Conservation (phyloP, 2,888 invertebrate genomes). For the Nomada fabriciana region DNA sequence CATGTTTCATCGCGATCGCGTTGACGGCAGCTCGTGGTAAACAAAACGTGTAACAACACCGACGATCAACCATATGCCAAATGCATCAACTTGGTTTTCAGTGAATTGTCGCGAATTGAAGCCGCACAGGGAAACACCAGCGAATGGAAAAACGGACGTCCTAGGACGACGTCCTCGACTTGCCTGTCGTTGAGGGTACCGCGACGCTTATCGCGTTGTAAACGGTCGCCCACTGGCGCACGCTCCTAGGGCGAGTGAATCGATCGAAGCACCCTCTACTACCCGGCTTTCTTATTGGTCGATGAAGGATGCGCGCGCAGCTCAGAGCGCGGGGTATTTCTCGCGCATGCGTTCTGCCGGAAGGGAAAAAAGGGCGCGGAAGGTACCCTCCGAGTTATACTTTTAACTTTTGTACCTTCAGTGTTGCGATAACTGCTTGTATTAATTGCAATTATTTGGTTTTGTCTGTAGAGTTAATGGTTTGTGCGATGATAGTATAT, state of each 20-base stretch:
- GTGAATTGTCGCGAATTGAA: neutral
- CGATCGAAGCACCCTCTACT: conserved; percentile 73
- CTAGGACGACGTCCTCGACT: conserved; percentile 34
- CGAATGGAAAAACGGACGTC: conserved; percentile 24
- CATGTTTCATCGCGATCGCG: conserved; percentile 53
- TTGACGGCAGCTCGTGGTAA: conserved; percentile 13
- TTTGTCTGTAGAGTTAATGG: neutral
- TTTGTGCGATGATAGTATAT: neutral
- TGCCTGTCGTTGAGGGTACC: conserved; percentile 33
- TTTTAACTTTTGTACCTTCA: neutral
- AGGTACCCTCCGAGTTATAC: neutral
- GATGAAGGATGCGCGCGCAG: conserved; percentile 36
- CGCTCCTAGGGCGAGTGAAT: conserved; percentile 61
- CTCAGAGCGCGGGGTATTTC: neutral
- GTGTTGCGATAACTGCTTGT: neutral
- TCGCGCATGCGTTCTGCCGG: conserved; percentile 26
- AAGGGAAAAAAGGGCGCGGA: conserved; percentile 52
- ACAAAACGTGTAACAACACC: conserved; percentile 19
- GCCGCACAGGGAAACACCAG: conserved; percentile 10
- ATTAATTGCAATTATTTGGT: neutral
- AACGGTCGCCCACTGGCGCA: conserved; percentile 61
- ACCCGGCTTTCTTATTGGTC: conserved; percentile 60
- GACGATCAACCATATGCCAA: neutral
- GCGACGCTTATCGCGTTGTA: conserved; percentile 61
- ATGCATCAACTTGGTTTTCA: neutral